Evolutionary conservation across 2,888 invertebrate genomes (phyloP).

Genomic region (Prosopocoilus inquinatus): DNA sequence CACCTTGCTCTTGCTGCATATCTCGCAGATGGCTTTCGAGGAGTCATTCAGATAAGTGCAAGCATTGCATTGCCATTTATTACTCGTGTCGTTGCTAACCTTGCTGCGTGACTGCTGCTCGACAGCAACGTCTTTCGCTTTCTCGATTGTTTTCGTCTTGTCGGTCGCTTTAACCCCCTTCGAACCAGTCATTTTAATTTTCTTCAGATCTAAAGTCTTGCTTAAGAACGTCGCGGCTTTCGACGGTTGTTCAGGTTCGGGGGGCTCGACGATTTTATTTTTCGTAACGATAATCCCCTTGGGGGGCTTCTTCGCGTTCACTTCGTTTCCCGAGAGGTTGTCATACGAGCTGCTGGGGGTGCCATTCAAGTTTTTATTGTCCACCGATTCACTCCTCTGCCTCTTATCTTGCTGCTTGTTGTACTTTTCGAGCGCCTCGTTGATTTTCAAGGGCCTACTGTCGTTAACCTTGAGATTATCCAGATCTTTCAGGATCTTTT

Average conservation of each 20-base stretch:
- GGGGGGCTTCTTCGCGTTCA: constrained; percentile 6
- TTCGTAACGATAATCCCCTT: not conserved
- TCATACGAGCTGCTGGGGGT: constrained; percentile 48
- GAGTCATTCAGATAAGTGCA: constrained; percentile 69
- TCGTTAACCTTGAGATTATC: constrained; percentile 11
- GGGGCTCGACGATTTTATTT: not conserved
- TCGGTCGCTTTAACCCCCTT: constrained; percentile 6
- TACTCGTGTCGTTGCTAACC: constrained; percentile 25
- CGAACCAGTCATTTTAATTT: constrained; percentile 9
- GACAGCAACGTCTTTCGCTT: constrained; percentile 7
- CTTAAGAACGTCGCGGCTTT: constrained; percentile 14
- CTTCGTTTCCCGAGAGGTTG: constrained; percentile 34
- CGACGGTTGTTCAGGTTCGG: constrained; percentile 34
- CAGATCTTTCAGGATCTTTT: constrained; percentile 1
- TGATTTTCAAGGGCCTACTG: constrained; percentile 20
- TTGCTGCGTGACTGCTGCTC: too few relatives aligned
- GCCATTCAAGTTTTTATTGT: constrained; percentile 39
- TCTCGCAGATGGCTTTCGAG: constrained; percentile 64
- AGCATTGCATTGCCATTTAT: constrained; percentile 67
- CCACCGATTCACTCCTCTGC: constrained; percentile 55
- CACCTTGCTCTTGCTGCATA: constrained; percentile 63
- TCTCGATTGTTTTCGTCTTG: constrained; percentile 1
- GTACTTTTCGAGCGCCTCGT: constrained; percentile 43
- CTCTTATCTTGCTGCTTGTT: constrained; percentile 58
- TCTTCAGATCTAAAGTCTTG: constrained; percentile 31